phyloP scores from a whole-genome alignment of 2,888 invertebrate species.

The Philaethria dido region DNA sequence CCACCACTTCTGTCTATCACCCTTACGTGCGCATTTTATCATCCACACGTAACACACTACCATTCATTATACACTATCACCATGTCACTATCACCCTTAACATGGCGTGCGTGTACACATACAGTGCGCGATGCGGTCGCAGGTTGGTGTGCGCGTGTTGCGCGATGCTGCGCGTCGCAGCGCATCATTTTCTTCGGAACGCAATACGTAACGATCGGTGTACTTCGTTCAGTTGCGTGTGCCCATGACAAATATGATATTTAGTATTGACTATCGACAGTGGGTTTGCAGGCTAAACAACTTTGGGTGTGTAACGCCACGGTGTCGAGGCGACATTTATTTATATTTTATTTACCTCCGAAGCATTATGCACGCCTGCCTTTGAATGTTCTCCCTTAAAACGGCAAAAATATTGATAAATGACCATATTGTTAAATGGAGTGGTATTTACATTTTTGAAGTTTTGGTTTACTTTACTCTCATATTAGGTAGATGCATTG shows the following conservation, averaged over 20 bases:
- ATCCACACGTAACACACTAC: too few species aligned
- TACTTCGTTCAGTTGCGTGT: too few species aligned
- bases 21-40: too few species aligned
- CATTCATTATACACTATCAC: too few species aligned
- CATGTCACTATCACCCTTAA: too few species aligned
- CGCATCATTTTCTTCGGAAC: too few species aligned
- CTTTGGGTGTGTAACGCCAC: slow-evolving; percentile 49
- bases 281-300: slow-evolving; percentile 64
- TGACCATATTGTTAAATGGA: slow-evolving; percentile 79
- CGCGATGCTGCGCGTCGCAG: slow-evolving; percentile 1
- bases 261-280: slow-evolving; percentile 55
- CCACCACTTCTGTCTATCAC: too few species aligned
- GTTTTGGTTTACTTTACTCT: slow-evolving; percentile 67
- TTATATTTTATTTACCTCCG: slow-evolving; percentile 60
- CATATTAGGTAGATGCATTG: slow-evolving; percentile 56
- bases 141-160: slow-evolving; percentile 1
- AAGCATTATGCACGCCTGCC: slow-evolving; percentile 66
- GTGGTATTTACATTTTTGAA: slow-evolving; percentile 78
- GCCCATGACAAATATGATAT: slow-evolving; percentile 44
- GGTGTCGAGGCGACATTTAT: slow-evolving; percentile 53
- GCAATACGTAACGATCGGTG: too few species aligned
- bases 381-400: slow-evolving; percentile 73
- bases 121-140: slow-evolving; percentile 5
- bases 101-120: too few species aligned
- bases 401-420: slow-evolving; percentile 70